phyloP scores from a whole-genome alignment of 1,140 invertebrate genomes.

The Zaprionus lachaisei region DNA sequence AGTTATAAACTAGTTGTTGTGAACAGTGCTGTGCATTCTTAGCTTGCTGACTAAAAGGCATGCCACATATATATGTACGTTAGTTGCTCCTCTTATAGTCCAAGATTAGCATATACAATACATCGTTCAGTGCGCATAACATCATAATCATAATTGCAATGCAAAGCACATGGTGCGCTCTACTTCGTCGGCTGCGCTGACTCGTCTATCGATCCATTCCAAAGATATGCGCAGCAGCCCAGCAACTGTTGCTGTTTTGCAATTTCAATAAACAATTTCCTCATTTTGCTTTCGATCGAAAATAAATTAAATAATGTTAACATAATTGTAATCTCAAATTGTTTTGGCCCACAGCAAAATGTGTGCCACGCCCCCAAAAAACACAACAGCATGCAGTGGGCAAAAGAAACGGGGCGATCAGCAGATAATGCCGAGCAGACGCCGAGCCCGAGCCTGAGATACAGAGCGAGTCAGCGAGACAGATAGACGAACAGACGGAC shows the following conservation, averaged over 20 bases:
- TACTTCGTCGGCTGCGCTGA: not conserved
- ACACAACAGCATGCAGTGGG: not conserved
- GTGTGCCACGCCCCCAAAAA: slow-evolving; percentile 29
- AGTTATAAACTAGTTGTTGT: too few relatives aligned
- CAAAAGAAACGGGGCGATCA: slow-evolving; percentile 26
- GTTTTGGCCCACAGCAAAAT: slow-evolving; percentile 45
- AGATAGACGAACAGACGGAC: not conserved
- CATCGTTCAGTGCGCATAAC: not conserved
- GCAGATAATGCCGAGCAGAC: slow-evolving; percentile 37
- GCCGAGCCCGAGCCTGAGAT: not conserved
- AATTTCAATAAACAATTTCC: slow-evolving; percentile 58
- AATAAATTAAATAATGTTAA: slow-evolving; percentile 65
- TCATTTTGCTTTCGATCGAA: slow-evolving; percentile 25
- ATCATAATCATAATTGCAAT: not conserved
- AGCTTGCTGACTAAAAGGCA: too few relatives aligned
- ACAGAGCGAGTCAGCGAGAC: not conserved
- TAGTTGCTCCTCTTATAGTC: not conserved
- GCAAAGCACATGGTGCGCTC: not conserved
- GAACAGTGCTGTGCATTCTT: too few relatives aligned
- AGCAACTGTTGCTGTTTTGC: slow-evolving; percentile 8
- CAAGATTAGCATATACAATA: not conserved
- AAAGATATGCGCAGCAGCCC: not conserved
- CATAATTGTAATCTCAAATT: slow-evolving; percentile 57
- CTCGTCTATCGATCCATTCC: not conserved
- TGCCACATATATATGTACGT: not conserved